phyloP scores from a whole-genome alignment of 2,888 invertebrate genomes.

The Drosophila rellima region DNA sequence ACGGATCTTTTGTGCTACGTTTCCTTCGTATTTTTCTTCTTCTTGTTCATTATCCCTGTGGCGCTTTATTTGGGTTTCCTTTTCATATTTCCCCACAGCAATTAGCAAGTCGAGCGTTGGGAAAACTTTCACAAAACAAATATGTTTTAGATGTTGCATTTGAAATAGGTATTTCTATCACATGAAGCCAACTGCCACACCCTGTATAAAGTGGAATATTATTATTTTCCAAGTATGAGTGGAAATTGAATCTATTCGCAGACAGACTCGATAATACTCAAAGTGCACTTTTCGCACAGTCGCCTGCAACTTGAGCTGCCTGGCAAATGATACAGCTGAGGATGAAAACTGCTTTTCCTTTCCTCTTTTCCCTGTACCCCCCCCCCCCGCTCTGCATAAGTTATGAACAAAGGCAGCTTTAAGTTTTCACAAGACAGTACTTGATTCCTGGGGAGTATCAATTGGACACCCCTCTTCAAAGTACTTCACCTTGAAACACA shows the following conservation, averaged over 20 bases:
- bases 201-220: not conserved
- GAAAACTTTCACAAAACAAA: conserved; percentile 1
- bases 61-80: conserved; percentile 43
- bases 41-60: conserved; percentile 37
- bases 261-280: conserved; percentile 45
- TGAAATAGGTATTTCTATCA: not conserved
- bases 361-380: not conserved
- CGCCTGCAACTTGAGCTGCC: conserved; percentile 40
- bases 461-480: conserved; percentile 13
- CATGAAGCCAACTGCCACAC: not conserved
- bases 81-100: conserved; percentile 63
- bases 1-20: conserved; percentile 5
- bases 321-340: conserved; percentile 19
- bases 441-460: conserved; percentile 5
- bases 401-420: conserved; percentile 37
- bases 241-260: conserved; percentile 52
- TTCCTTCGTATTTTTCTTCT: conserved; percentile 9
- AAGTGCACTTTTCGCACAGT: conserved; percentile 49
- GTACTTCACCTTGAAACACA: conserved; percentile 35
- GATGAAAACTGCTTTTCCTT: not conserved
- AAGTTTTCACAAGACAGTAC: conserved; percentile 20
- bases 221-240: conserved; percentile 3
- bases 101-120: conserved; percentile 53
- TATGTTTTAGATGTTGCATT: conserved; percentile 6
- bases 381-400: conserved; percentile 17